Evolutionary conservation across 2,113 vertebrate genomes (phyloP).

Genomic region (Grammatotria lemairii): DNA sequence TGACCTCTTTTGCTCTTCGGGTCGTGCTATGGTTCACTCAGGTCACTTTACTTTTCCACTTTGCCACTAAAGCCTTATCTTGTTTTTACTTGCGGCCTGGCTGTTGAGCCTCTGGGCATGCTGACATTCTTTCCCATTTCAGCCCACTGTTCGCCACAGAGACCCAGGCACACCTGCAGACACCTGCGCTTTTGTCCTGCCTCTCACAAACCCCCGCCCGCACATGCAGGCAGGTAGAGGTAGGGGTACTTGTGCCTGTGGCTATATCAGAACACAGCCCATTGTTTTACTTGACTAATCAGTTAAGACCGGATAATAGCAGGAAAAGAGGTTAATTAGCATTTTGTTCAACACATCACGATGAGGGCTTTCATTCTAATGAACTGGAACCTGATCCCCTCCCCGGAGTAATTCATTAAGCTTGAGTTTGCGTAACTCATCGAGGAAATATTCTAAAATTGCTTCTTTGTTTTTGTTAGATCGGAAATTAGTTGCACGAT

Average conservation of each 20-base stretch:
- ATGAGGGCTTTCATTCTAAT: background rate
- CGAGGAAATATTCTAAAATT: constrained; percentile 19
- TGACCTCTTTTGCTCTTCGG: constrained; percentile 46
- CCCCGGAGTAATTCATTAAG: constrained; percentile 1
- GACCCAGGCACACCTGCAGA: constrained; percentile 62
- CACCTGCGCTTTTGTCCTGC: constrained; percentile 73
- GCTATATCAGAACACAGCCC: constrained; percentile 37
- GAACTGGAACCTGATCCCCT: background rate
- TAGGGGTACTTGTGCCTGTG: constrained; percentile 20
- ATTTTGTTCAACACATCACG: constrained; percentile 21
- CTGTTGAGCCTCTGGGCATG: constrained; percentile 32
- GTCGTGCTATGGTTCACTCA: constrained; percentile 52
- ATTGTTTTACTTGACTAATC: constrained; percentile 46
- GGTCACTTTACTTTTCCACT: constrained; percentile 20
- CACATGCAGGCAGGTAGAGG: background rate
- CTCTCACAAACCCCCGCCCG: background rate
- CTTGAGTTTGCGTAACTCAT: constrained; percentile 22
- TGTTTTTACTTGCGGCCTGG: constrained; percentile 35
- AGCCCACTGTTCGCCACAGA: constrained; percentile 2
- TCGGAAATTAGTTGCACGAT: constrained; percentile 16
- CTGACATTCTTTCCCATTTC: constrained; percentile 28
- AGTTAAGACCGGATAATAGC: constrained; percentile 40
- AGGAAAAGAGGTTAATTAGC: constrained; percentile 40
- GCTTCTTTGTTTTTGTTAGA: background rate
- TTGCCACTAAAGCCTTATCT: constrained; percentile 39